These are phyloP conservation scores for Drosophila quinaria DNA, from an alignment of 2,888 invertebrate genomes.

Conservation along the genomic window DNA sequence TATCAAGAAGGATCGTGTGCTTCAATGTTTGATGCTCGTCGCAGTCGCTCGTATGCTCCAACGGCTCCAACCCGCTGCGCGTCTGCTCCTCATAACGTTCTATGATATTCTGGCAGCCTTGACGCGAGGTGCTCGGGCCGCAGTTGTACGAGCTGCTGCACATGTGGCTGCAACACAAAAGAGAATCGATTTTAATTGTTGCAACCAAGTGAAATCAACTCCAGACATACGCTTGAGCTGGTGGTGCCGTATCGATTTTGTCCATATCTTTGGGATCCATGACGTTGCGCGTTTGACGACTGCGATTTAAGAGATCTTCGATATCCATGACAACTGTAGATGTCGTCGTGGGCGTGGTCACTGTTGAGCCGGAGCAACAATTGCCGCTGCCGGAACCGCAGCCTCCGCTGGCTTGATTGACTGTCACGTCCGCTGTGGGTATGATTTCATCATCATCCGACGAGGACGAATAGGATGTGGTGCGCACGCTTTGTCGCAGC, in stretches of 20 bases:
- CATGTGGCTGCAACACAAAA: slow-evolving; percentile 64
- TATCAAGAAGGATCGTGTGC: slow-evolving; percentile 94
- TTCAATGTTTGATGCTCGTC: slow-evolving; percentile 91
- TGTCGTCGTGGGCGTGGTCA: slow-evolving; percentile 73
- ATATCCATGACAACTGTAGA: slow-evolving; percentile 87
- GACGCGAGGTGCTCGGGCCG: slow-evolving; percentile 86
- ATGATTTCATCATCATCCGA: slow-evolving; percentile 84
- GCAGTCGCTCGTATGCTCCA: slow-evolving; percentile 87
- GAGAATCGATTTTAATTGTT: not conserved
- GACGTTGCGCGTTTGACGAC: slow-evolving; percentile 55
- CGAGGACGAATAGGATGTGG: slow-evolving; percentile 83
- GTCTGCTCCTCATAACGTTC: slow-evolving; percentile 87
- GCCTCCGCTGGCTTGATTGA: slow-evolving; percentile 33
- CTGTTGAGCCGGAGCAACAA: slow-evolving; percentile 80
- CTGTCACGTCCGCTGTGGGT: slow-evolving; percentile 56
- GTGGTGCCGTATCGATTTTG: slow-evolving; percentile 58
- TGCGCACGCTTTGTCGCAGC: slow-evolving; percentile 71
- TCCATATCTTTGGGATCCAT: slow-evolving; percentile 50
- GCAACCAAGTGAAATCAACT: not conserved
- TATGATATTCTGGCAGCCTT: slow-evolving; percentile 86
- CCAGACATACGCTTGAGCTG: slow-evolving; percentile 49
- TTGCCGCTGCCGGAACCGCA: slow-evolving; percentile 81
- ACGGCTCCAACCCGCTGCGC: slow-evolving; percentile 86
- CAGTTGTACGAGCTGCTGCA: slow-evolving; percentile 87
- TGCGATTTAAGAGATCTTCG: slow-evolving; percentile 87